phyloP scores from a whole-genome alignment of 2,113 vertebrate genomes.

The Chionodraco myersi region DNA sequence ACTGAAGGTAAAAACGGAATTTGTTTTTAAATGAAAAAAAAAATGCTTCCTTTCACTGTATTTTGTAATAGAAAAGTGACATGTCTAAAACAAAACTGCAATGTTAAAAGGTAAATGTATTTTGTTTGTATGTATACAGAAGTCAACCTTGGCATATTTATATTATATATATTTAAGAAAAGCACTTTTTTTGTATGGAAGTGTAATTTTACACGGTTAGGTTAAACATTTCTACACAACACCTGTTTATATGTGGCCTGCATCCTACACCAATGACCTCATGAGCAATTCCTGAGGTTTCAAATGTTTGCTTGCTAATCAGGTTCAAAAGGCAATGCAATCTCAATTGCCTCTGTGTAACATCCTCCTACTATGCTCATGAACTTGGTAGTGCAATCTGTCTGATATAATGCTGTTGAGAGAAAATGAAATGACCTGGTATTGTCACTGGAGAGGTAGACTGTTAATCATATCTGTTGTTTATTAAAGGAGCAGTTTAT shows the following conservation, averaged over 20 bases:
- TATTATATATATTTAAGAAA: too few species aligned
- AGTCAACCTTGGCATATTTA: too few species aligned
- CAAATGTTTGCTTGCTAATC: conserved; percentile 29
- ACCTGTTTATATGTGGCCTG: background rate
- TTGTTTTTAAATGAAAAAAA: too few species aligned
- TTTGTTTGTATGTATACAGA: too few species aligned
- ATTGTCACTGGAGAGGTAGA: background rate
- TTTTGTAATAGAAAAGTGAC: too few species aligned
- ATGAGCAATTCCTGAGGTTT: conserved; percentile 11
- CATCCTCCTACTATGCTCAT: conserved; percentile 1
- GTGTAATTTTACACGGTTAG: background rate
- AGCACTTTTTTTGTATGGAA: too few species aligned
- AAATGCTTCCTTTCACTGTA: too few species aligned
- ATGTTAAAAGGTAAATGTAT: too few species aligned
- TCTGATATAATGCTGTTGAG: background rate
- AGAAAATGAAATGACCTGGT: background rate
- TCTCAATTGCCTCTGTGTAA: conserved; percentile 6
- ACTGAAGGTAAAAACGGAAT: too few species aligned
- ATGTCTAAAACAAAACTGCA: too few species aligned
- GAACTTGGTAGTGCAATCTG: background rate
- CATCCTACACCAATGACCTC: conserved; percentile 29
- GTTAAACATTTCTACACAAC: background rate
- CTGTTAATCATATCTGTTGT: background rate
- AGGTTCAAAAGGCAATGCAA: conserved; percentile 22
- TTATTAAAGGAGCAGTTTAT: background rate